Conservation (phyloP, 2,113 vertebrate species). For the Petroica traversi region DNA sequence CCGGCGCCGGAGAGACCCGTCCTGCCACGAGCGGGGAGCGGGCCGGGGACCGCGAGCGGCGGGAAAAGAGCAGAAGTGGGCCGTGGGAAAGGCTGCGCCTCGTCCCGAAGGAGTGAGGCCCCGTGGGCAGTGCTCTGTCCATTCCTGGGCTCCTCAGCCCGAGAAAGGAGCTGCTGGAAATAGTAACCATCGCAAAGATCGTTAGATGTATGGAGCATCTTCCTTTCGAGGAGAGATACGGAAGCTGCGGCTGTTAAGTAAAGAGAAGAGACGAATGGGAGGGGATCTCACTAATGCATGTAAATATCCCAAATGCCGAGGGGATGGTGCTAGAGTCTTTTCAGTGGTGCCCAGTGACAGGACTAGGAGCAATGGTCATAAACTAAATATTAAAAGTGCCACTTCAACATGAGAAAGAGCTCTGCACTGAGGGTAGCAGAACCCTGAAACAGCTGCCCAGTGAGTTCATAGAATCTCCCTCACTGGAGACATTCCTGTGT, state of each 20-base stretch:
- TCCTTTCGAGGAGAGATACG: neutral
- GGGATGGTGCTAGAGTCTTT: neutral
- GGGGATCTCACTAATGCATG: neutral
- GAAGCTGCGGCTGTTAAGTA: neutral
- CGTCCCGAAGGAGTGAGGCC: too few species aligned
- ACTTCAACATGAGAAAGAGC: neutral
- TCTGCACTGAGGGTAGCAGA: neutral
- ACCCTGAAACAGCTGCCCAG: neutral
- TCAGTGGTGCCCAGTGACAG: neutral
- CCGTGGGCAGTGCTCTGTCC: neutral
- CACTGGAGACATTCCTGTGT: neutral
- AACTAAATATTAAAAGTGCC: neutral
- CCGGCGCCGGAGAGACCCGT: too few species aligned
- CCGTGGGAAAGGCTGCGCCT: neutral
- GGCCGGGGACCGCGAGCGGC: too few species aligned
- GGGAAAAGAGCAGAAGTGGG: fast-evolving
- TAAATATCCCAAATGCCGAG: neutral
- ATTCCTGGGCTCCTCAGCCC: neutral
- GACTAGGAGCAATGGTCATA: neutral
- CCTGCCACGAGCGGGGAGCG: neutral
- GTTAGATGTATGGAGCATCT: neutral
- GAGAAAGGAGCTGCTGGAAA: neutral
- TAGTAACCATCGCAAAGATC: neutral
- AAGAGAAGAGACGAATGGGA: too few species aligned
- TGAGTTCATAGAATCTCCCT: neutral